Conservation (phyloP, 2,888 invertebrate species). For the Coenonympha arcania region DNA sequence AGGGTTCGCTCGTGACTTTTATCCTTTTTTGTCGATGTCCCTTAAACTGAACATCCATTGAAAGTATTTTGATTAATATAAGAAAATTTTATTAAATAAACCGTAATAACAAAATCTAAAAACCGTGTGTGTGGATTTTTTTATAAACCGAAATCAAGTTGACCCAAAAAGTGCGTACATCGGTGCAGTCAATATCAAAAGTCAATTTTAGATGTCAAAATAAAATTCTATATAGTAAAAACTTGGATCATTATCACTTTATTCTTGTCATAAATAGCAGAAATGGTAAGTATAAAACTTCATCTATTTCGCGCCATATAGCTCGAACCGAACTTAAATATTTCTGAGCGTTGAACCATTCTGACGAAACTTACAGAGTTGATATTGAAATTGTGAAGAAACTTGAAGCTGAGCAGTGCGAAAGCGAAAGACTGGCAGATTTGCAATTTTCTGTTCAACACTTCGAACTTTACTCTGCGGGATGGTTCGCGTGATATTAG, state of each 20-base stretch:
- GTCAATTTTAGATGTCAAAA: too few relatives aligned
- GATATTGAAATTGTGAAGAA: conserved; percentile 22
- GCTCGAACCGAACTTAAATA: conserved; percentile 7
- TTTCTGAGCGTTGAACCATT: conserved; percentile 16
- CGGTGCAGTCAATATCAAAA: too few relatives aligned
- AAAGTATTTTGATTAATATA: neutral
- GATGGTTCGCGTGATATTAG: conserved; percentile 1
- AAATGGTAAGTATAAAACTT: neutral
- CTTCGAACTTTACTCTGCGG: conserved; percentile 3
- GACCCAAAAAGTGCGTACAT: too few relatives aligned
- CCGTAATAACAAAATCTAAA: neutral
- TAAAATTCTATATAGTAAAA: too few relatives aligned
- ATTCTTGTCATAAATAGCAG: neutral
- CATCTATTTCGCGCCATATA: conserved; percentile 10
- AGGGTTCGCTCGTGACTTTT: conserved; percentile 22
- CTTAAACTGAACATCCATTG: neutral
- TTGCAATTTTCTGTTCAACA: conserved; percentile 19
- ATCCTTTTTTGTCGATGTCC: conserved; percentile 16
- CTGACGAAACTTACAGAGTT: conserved; percentile 16
- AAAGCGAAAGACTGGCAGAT: conserved; percentile 20
- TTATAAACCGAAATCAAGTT: too few relatives aligned
- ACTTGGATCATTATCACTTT: neutral
- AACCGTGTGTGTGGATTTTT: neutral
- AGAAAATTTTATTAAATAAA: neutral
- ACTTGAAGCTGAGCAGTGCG: conserved; percentile 7